Base-by-base conservation (phyloP, 1,140 invertebrate species). In the Dinoponera quadriceps region DNA sequence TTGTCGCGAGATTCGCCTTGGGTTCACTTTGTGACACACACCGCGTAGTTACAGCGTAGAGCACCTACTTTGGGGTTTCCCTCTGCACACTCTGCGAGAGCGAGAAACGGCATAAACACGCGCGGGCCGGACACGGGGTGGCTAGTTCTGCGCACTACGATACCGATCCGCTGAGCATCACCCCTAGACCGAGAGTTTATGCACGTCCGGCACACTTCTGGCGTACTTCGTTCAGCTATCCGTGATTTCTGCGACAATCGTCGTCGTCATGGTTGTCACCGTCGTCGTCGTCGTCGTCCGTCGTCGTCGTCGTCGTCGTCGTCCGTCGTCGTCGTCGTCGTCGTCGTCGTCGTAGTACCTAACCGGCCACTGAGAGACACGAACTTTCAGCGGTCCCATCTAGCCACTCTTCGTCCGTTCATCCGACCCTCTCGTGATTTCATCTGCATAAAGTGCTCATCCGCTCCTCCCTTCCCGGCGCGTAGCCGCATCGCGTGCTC, bases 21-120 rank as follows among this genome's bases (percentile, higher is more conserved):
- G 93, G 92, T 93, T 88, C 90, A 92, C 89, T 91, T 93, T 92
- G 92, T 92, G 93, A 93, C 91, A 92, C 92, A 91, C 93, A 92
- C 91, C 93, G 91, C 93, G 90, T 94, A 94, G 92, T 94, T 93
- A 93, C 93, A 93, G 92, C 93, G 92, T 94, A 94, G 93, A 94
- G 91, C 92, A 93, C 87, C 91, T 93, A 92, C 92, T 91, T 90
- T 90, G 91, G 38, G 92, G 91, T 92, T 92, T 91, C 89, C 92
- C 91, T 92, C 93, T 94, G 92, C 92, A 93, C 92, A 92, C 90
- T 91, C 89, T 91, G 88, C 91, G 91, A 90, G 91, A 90, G 90
- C 90, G 84, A 91, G 86, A 91, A 84, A 77, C 89, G 87, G 80
- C 82, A 88, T 87, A 90, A 33, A 51, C 25, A 78, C 54, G 29